Base-by-base conservation (phyloP, 2,113 vertebrate species). In the Mustela nigripes region DNA sequence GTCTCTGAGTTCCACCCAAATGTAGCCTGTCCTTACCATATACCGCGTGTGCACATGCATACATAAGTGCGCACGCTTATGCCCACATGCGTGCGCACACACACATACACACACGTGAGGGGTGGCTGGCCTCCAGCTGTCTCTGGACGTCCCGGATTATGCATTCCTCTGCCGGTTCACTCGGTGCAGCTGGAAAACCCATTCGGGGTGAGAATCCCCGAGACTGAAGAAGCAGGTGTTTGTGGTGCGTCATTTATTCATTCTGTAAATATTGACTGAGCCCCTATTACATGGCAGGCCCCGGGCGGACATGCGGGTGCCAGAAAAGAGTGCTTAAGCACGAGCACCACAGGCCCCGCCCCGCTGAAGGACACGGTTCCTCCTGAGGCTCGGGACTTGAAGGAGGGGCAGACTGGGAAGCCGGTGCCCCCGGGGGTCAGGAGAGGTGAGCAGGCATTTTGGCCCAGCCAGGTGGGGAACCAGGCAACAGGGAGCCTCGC, bases 211-310 rank as follows among this genome's bases (percentile, higher is more conserved):
- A 91, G 63, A 82, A 48, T 80, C 56, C 7, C 48, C 0, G 0
- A 74, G 62, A 48, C 33, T 1, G 18, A 58, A 73, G 45, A 22
- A 28, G 33, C 22, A 4, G 8, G 36, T 28, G 73, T 90, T 67
- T 93, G 91, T 58, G 74, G 36, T 53, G 62, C 74, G 36, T 93
- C 83, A 89, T 84, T 89, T 93, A 53, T 79, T 91, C 85, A 60
- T 84, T 92, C 79, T 67, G 95, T 50, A 48, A 92, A 93, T 96
- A 65, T 89, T 94, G 85, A 85, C 14, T 24, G 83, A 96, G 60
- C 83, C 58, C 62, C 45, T 94, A 39, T 76, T 80, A 69, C 14
- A n/a, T 4, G 50, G 95, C 60, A 22, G 63, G 65, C 31, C 19
- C 69, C 48, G 28, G 71, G 67, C 9, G 84, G 88, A 45, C 19